Conservation (phyloP, 2,888 invertebrate species). For the Carpatolechia fugitivella region DNA sequence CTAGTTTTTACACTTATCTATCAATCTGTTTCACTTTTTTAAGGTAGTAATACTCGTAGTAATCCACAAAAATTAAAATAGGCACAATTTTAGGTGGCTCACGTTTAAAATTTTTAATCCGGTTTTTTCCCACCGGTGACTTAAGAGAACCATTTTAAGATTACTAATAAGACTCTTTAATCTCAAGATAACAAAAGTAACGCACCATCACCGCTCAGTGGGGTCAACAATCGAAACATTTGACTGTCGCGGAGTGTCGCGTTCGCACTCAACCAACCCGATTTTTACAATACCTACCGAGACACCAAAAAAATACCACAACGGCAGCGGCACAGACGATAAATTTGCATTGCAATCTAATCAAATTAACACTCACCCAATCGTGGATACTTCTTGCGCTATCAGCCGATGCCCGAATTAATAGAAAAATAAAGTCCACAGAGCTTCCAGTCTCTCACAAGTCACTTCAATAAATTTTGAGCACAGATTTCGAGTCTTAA, state of each 20-base stretch:
- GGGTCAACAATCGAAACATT: slow-evolving; percentile 48
- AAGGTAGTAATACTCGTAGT: too few species aligned
- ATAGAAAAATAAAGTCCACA: slow-evolving; percentile 55
- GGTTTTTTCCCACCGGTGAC: too few species aligned
- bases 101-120: too few species aligned
- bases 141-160: too few species aligned
- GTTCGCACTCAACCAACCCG: slow-evolving; percentile 43
- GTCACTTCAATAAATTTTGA: slow-evolving; percentile 52
- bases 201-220: slow-evolving; percentile 35
- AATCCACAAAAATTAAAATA: too few species aligned
- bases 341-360: slow-evolving; percentile 76
- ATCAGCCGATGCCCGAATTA: slow-evolving; percentile 57
- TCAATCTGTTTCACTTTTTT: too few species aligned
- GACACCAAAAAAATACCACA: slow-evolving; percentile 39
- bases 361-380: slow-evolving; percentile 75
- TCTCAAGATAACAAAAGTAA: slow-evolving; percentile 21
- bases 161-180: background rate
- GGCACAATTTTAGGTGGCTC: too few species aligned
- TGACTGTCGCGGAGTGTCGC: slow-evolving; percentile 31
- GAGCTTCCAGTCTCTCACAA: slow-evolving; percentile 63
- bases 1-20: too few species aligned
- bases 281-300: slow-evolving; percentile 29
- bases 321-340: slow-evolving; percentile 56
- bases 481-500: slow-evolving; percentile 61
- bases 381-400: slow-evolving; percentile 74